A percentile compares a stretch with the other conserved stretches of the same genome.
phyloP scores from a whole-genome alignment of 1,140 invertebrate species.

The Rhagoletis zephyria region DNA sequence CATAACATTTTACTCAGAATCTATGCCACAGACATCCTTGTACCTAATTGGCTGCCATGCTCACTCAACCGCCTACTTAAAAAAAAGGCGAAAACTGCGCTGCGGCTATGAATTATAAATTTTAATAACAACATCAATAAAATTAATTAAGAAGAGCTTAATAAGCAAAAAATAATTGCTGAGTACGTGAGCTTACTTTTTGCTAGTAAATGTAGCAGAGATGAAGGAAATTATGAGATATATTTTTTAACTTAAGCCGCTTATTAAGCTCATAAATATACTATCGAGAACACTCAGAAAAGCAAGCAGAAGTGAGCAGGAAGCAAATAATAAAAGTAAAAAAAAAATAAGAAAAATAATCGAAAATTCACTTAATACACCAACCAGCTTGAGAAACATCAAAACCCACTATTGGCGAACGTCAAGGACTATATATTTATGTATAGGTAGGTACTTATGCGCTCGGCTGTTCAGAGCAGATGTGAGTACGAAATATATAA shows the following conservation, averaged over 20 bases:
- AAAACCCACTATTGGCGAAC: conserved; percentile 14
- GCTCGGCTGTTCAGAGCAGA: background rate
- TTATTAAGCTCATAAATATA: conserved; percentile 18
- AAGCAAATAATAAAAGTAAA: background rate
- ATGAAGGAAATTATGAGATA: background rate
- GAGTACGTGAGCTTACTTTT: background rate
- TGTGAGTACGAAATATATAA: conserved; percentile 36
- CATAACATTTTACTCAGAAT: background rate
- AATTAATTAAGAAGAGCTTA: conserved; percentile 44
- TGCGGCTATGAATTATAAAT: conserved; percentile 14
- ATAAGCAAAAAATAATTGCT: conserved; percentile 7
- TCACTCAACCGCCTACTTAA: background rate
- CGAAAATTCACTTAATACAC: conserved; percentile 42
- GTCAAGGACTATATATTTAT: background rate
- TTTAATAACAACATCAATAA: conserved; percentile 9
- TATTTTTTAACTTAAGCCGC: conserved; percentile 7
- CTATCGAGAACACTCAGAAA: background rate
- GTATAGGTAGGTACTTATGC: background rate
- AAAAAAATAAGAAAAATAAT: conserved; percentile 5
- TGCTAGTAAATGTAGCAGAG: background rate
- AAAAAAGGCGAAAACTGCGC: background rate
- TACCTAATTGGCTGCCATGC: background rate
- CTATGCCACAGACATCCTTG: no score
- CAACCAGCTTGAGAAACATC: conserved; percentile 35
- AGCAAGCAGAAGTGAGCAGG: background rate